These are phyloP conservation scores for Megaceryle torquata DNA, from an alignment of 2,113 vertebrate genomes.

Conservation along the genomic window DNA sequence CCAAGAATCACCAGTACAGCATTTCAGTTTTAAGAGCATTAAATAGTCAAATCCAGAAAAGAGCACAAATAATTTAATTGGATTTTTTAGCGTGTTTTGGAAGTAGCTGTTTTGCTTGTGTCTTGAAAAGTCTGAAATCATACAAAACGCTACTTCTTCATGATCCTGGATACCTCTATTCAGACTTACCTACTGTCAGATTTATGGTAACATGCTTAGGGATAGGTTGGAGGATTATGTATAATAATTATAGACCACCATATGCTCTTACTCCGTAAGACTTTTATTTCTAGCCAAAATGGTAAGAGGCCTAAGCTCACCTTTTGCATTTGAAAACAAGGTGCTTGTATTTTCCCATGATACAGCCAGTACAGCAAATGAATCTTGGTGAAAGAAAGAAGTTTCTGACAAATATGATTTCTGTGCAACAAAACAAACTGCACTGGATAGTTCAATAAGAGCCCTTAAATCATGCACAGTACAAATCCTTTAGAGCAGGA, in stretches of 20 bases:
- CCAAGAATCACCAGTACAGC: background rate
- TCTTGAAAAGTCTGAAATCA: background rate
- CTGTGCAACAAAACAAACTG: background rate
- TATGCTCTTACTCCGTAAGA: background rate
- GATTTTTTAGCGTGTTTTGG: background rate
- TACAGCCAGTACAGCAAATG: background rate
- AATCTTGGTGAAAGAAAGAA: background rate
- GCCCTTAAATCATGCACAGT: slow-evolving; percentile 26
- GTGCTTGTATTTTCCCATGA: background rate
- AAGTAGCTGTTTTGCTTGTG: background rate
- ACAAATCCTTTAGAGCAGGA: slow-evolving; percentile 15
- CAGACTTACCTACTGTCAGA: background rate
- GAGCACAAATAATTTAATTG: background rate
- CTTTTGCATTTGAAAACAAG: background rate
- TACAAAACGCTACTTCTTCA: background rate
- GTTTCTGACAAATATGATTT: background rate
- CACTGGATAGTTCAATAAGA: background rate
- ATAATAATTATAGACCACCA: background rate
- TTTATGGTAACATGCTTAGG: slow-evolving; percentile 16
- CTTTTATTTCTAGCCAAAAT: background rate
- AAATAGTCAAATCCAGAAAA: background rate
- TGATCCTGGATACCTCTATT: background rate
- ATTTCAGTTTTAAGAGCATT: background rate
- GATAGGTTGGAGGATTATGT: background rate
- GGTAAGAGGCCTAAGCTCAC: background rate